These are phyloP conservation scores for Agelas oroides DNA, from an alignment of 37 sponge, comb jelly and placozoan species.

Conservation along the genomic window DNA sequence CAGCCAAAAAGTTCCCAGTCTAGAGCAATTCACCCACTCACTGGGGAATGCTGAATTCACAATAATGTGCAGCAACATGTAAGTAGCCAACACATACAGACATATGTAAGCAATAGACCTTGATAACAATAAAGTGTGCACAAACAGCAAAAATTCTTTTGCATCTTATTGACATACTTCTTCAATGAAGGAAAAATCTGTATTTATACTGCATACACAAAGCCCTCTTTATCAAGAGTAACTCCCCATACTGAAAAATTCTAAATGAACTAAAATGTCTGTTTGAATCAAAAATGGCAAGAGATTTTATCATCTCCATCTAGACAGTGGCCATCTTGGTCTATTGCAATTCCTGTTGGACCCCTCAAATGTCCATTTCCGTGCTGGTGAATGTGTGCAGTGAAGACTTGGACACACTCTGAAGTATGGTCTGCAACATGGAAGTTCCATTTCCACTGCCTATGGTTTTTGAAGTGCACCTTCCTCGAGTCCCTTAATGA, in stretches of 20 bases:
- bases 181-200: neutral
- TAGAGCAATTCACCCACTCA: too few species aligned
- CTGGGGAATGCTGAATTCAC: too few species aligned
- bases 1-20: too few species aligned
- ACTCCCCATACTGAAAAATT: neutral
- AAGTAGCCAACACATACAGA: too few species aligned
- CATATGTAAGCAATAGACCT: too few species aligned
- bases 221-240: conserved; percentile 32
- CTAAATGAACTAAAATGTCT: neutral
- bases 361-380: conserved; percentile 1
- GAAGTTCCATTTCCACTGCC: conserved; percentile 25
- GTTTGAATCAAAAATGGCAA: conserved; percentile 1
- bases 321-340: conserved; percentile 28
- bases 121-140: too few species aligned
- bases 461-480: neutral
- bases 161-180: too few species aligned
- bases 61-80: too few species aligned
- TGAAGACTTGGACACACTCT: conserved; percentile 30
- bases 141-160: too few species aligned
- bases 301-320: neutral
- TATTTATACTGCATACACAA: conserved; percentile 12
- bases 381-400: conserved; percentile 3
- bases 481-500: neutral
- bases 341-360: conserved; percentile 36
- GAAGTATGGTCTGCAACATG: conserved; percentile 30